Evolutionary conservation across 2,888 invertebrate species (phyloP).

Genomic region (Microctonus brassicae): DNA sequence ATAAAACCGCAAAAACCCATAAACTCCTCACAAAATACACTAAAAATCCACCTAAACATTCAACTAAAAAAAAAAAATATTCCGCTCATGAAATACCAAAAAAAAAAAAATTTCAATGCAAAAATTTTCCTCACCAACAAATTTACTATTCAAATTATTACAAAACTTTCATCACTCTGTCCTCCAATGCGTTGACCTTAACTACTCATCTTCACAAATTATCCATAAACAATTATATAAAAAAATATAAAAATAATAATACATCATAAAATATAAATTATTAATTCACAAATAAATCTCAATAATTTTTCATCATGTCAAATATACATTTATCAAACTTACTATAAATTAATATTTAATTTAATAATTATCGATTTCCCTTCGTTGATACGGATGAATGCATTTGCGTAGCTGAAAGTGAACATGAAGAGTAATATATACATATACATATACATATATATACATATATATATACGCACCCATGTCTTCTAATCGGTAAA

Average conservation of each 20-base stretch:
- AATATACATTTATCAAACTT: not conserved
- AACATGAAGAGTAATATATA: not conserved
- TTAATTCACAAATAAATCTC: not conserved
- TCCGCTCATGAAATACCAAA: too few species aligned
- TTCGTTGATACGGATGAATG: constrained; percentile 19
- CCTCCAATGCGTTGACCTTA: constrained; percentile 32
- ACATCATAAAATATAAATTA: not conserved
- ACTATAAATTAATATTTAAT: not conserved
- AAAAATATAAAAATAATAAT: not conserved
- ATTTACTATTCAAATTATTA: too few species aligned
- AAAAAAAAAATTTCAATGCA: too few species aligned
- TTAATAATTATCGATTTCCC: constrained; percentile 13
- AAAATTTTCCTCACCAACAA: too few species aligned
- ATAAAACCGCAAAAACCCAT: constrained; percentile 57
- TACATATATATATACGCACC: not conserved
- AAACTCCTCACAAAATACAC: constrained; percentile 30
- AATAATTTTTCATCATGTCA: not conserved
- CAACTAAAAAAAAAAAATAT: too few species aligned
- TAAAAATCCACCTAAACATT: too few species aligned
- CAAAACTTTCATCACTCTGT: not conserved
- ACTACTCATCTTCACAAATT: constrained; percentile 27
- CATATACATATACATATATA: not conserved
- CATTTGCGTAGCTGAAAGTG: constrained; percentile 18
- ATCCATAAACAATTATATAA: not conserved
- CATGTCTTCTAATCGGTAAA: constrained; percentile 22